A percentile compares a stretch with the other conserved stretches of the same genome.
These are phyloP conservation scores for Pristionchus exspectatus DNA, from an alignment of 2,888 invertebrate species.

Conservation along the genomic window DNA sequence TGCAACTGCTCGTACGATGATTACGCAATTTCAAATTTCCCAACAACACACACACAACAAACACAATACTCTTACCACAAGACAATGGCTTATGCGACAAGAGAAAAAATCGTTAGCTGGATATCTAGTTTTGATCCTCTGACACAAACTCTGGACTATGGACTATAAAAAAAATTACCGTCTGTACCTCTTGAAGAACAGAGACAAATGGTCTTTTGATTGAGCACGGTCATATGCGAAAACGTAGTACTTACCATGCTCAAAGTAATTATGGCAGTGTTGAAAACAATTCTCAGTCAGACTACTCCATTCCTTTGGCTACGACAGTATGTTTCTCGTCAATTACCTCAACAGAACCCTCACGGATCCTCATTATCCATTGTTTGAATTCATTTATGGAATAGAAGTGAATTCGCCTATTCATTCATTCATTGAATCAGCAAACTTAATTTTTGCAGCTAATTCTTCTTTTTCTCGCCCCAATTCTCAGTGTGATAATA, in stretches of 20 bases:
- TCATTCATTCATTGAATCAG: too few species aligned
- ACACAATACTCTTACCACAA: neutral
- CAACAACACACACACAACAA: too few species aligned
- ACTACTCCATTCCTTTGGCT: neutral
- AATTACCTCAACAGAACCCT: neutral
- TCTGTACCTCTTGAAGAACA: neutral
- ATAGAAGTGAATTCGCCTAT: neutral
- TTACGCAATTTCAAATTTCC: too few species aligned
- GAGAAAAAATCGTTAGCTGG: too few species aligned
- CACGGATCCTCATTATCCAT: neutral
- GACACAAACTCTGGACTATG: neutral
- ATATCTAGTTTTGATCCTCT: too few species aligned
- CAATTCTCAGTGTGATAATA: neutral
- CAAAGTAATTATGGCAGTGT: neutral
- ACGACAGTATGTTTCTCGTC: neutral
- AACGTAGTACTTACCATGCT: neutral
- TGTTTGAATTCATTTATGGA: constrained; percentile 11
- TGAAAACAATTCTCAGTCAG: constrained; percentile 12
- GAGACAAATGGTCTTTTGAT: neutral
- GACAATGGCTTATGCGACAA: neutral
- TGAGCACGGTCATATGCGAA: neutral
- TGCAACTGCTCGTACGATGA: too few species aligned
- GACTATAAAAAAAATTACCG: neutral
- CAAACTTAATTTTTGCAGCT: neutral
- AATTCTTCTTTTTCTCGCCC: neutral